Percentiles rank a stretch among this genome's conserved stretches.
Evolutionary conservation across 2,113 vertebrate genomes (phyloP).

Genomic region (Planiliza haematocheilus): DNA sequence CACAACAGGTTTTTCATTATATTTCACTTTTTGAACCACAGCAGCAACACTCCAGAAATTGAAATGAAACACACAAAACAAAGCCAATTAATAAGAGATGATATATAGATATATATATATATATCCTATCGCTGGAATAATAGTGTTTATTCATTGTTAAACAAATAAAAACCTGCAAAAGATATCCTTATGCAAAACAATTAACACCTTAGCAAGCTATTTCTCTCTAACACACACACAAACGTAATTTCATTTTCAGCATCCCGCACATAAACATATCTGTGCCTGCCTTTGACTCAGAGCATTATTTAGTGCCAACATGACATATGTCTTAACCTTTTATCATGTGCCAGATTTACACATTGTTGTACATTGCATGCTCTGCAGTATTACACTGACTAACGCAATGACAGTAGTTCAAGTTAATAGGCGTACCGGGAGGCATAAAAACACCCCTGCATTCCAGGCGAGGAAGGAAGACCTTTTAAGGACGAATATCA

Average conservation of each 20-base stretch:
- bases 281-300: constrained; percentile 1
- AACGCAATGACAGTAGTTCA: background rate
- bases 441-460: background rate
- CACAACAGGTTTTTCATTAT: constrained; percentile 65
- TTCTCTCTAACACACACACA: background rate
- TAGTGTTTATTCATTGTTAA: constrained; percentile 5
- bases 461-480: background rate
- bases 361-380: background rate
- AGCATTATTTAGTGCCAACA: background rate
- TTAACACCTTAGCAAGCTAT: background rate
- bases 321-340: constrained; percentile 5
- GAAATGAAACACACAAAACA: constrained; percentile 27
- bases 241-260: background rate
- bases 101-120: too few species aligned
- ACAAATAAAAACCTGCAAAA: background rate
- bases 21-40: constrained; percentile 45
- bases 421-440: constrained; percentile 11
- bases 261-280: background rate
- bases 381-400: constrained; percentile 7
- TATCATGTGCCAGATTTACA: constrained; percentile 6
- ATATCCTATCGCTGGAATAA: background rate
- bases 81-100: constrained; percentile 40
- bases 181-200: background rate
- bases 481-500: background rate
- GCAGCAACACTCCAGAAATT: constrained; percentile 44